Base-by-base conservation (phyloP, 2,113 vertebrate genomes). In the Hydrochoerus hydrochaeris region DNA sequence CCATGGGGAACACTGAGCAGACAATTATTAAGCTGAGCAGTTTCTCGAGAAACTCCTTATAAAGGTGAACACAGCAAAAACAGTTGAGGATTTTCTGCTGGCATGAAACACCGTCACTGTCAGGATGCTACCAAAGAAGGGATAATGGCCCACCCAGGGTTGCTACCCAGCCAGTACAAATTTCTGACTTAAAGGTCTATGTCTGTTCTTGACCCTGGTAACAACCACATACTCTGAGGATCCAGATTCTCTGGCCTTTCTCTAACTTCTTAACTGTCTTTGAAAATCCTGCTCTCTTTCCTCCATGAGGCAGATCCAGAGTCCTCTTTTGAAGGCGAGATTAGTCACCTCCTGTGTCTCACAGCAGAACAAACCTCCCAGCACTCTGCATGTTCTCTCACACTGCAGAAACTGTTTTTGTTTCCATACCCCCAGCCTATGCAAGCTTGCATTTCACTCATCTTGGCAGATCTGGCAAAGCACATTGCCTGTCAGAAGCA, bases 401-500 rank as follows among this genome's bases (percentile, higher is more conserved):
- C 4, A 5, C 0, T 65, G 77, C 92, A 41, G 14, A 93, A 67
- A 69, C 14, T 6, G 41, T 44, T 83, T 82, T 44, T 83, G 52
- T 93, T 91, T 63, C 85, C 91, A 90, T 46, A 26, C n/a, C 60
- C 44, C 38, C 46, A 77, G 75, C 52, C 69, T 54, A 3, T 11
- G 14, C 1, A 10, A 73, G 52, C 78, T 93, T 69, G n/a, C 57
- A 19, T 77, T 95, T 92, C n/a, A 73, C 22, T 95, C 78, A 49
- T 24, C 26, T 75, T 84, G 75, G 49, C 88, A 73, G 88, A 85
- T 58, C 28, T 41, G 32, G 75, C 69, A 69, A 84, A 83, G 85
- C 91, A 83, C 38, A 38, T 71, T 82, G 71, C 85, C 69, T 83
- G 60, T 69, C 89, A 80, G 83, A 86, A 95, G 67, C 12, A 75